phyloP scores from a whole-genome alignment of 2,113 vertebrate genomes.

The Thalassoma bifasciatum region DNA sequence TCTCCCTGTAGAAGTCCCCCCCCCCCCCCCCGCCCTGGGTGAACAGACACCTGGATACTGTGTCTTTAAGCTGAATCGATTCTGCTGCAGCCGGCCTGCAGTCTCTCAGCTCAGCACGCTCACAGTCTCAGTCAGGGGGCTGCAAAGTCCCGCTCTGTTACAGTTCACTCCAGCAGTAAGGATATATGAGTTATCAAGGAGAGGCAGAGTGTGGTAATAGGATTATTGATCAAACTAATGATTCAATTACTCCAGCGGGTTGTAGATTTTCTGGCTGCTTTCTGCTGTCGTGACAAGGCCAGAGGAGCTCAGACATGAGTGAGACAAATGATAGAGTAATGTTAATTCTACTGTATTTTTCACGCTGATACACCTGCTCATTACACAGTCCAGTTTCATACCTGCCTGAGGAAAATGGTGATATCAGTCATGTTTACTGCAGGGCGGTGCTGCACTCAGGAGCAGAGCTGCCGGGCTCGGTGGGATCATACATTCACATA shows the following conservation, averaged over 20 bases:
- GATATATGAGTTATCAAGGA: background rate
- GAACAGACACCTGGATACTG: constrained; percentile 19
- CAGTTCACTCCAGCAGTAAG: background rate
- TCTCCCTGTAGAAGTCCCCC: constrained; percentile 18
- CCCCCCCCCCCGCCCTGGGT: background rate
- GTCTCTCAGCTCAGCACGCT: background rate
- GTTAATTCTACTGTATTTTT: background rate
- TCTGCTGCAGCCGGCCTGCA: background rate
- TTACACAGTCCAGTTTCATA: background rate
- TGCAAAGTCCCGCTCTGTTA: background rate
- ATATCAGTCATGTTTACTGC: background rate
- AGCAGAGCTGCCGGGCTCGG: background rate
- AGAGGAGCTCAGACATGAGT: background rate
- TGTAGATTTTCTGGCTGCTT: constrained; percentile 1
- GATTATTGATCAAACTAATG: constrained; percentile 43
- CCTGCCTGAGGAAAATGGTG: background rate
- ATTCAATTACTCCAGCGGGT: constrained; percentile 23
- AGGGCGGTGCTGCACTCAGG: background rate
- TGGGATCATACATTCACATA: background rate
- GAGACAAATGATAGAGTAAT: background rate
- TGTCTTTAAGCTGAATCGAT: constrained; percentile 29
- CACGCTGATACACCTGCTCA: background rate
- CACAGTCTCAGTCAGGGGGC: background rate
- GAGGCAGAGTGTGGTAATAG: constrained; percentile 5
- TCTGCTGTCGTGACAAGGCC: background rate